Evolutionary conservation across 1,140 invertebrate genomes (phyloP).

Genomic region (Calephelis virginiensis): DNA sequence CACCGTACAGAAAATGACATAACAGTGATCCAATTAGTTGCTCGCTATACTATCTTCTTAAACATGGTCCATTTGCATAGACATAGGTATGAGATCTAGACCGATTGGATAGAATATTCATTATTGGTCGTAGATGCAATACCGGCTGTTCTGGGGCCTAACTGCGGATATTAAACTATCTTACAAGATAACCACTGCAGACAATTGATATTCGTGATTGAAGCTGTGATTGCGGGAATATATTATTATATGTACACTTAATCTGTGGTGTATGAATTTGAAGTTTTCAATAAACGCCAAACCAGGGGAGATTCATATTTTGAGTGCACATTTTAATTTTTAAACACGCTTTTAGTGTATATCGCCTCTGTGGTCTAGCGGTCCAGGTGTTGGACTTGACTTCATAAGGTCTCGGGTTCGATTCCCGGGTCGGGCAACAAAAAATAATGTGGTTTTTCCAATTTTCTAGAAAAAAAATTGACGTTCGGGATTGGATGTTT

Average conservation of each 20-base stretch:
- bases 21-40: neutral
- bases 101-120: conserved; percentile 42
- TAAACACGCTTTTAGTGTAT: too few relatives aligned
- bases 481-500: too few relatives aligned
- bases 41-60: neutral
- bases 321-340: too few relatives aligned
- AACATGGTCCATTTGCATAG: conserved; percentile 21
- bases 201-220: conserved; percentile 21
- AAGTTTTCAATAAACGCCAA: too few relatives aligned
- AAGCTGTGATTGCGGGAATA: conserved; percentile 23
- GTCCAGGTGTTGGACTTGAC: too few relatives aligned
- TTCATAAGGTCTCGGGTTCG: too few relatives aligned
- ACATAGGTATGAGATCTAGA: conserved; percentile 15
- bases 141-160: conserved; percentile 17
- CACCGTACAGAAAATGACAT: neutral
- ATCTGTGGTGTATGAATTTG: too few relatives aligned
- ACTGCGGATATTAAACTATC: conserved; percentile 27
- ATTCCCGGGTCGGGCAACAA: too few relatives aligned
- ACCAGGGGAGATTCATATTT: too few relatives aligned
- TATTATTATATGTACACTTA: neutral
- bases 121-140: conserved; percentile 33
- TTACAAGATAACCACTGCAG: conserved; percentile 21
- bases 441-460: too few relatives aligned
- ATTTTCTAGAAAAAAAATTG: too few relatives aligned
- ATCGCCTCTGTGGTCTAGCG: too few relatives aligned